phyloP scores from a whole-genome alignment of 2,113 vertebrate genomes.

The Poeciliopsis prolifica region DNA sequence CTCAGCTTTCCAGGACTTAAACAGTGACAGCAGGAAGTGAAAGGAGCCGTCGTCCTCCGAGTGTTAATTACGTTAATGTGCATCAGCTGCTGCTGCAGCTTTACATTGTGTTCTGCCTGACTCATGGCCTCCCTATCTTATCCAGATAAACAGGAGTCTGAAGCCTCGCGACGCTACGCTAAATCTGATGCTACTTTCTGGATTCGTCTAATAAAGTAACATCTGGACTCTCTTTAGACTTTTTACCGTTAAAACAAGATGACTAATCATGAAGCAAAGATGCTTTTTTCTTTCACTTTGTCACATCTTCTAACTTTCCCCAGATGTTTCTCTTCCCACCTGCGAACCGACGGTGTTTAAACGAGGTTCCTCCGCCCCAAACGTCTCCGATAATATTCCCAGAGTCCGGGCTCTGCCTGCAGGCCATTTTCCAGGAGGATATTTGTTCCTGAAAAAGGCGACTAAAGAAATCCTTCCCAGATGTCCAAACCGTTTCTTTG shows the following conservation, averaged over 20 bases:
- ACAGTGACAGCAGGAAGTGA: background rate
- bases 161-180: background rate
- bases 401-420: background rate
- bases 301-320: background rate
- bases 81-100: background rate
- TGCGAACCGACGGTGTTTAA: too few species aligned
- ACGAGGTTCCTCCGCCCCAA: background rate
- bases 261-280: background rate
- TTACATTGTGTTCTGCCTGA: background rate
- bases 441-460: background rate
- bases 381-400: background rate
- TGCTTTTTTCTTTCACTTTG: background rate
- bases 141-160: background rate
- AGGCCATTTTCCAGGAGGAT: background rate
- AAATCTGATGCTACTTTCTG: background rate
- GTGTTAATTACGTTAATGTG: conserved; percentile 12
- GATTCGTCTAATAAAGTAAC: background rate
- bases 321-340: background rate
- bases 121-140: background rate
- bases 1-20: background rate
- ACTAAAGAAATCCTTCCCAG: background rate
- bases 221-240: background rate
- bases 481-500: too few species aligned
- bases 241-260: background rate
- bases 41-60: conserved; percentile 8